A percentile compares a stretch with the other conserved stretches of the same genome.
phyloP scores from a whole-genome alignment of 2,113 vertebrate genomes.

The Gadus macrocephalus region DNA sequence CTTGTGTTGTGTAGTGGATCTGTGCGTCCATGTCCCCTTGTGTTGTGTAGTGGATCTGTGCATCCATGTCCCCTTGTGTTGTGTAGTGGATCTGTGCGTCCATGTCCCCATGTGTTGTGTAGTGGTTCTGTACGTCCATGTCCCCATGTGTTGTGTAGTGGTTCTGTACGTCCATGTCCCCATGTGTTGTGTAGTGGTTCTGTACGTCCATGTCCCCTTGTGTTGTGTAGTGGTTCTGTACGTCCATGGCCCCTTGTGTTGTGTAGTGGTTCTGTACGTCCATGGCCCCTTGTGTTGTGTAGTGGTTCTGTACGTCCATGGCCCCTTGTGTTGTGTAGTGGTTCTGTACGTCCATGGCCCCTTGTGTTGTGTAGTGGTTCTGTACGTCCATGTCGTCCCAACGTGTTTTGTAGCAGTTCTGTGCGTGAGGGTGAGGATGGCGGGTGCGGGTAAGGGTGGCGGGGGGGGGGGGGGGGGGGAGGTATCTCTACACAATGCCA shows the following conservation, averaged over 20 bases:
- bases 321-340: no score
- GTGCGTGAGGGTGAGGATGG: background rate
- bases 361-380: no score
- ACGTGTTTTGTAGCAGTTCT: no score
- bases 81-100: background rate
- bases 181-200: background rate
- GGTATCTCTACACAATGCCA: conserved; percentile 44
- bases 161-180: background rate
- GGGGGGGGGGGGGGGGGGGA: conserved; percentile 42
- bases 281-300: no score
- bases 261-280: background rate
- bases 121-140: background rate
- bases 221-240: no score
- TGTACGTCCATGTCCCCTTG: background rate
- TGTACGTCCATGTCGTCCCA: background rate
- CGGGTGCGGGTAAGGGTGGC: conserved; percentile 9
- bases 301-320: background rate
- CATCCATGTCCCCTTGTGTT: background rate
- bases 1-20: no score
- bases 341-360: background rate
- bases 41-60: no score
- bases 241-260: background rate
- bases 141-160: no score
- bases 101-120: conserved; percentile 4
- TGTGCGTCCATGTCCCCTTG: background rate